Evolutionary conservation across 2,113 vertebrate genomes (phyloP).

Genomic region (Indicator indicator): DNA sequence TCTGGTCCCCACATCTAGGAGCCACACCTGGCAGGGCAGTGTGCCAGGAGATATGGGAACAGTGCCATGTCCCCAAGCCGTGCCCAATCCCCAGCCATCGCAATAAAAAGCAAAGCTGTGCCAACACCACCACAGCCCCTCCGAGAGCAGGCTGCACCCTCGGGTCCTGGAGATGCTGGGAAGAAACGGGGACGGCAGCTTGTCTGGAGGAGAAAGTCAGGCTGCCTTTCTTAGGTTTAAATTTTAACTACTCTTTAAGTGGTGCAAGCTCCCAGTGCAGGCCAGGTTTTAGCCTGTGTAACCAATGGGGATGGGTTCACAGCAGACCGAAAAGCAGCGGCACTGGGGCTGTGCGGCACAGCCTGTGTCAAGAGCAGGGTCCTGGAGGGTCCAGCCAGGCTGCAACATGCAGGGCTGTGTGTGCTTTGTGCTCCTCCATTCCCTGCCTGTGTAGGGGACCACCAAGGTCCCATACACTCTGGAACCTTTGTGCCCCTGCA

Average conservation of each 20-base stretch:
- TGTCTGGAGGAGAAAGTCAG: background rate
- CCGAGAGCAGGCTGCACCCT: background rate
- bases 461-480: rapidly evolving
- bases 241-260: background rate
- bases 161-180: rapidly evolving
- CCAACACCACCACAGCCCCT: rapidly evolving
- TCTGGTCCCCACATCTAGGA: rapidly evolving
- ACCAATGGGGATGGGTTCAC: background rate
- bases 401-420: background rate
- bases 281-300: rapidly evolving
- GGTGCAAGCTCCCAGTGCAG: background rate
- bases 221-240: background rate
- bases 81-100: background rate
- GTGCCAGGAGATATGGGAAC: background rate
- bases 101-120: rapidly evolving
- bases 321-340: background rate
- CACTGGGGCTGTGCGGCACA: background rate
- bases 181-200: background rate
- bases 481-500: rapidly evolving
- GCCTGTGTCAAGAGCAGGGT: background rate
- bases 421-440: rapidly evolving
- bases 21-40: rapidly evolving
- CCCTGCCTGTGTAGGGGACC: rapidly evolving
- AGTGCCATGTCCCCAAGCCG: background rate
- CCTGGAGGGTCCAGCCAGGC: rapidly evolving